phyloP scores from a whole-genome alignment of 2,888 invertebrate species.

The Spodoptera littoralis region DNA sequence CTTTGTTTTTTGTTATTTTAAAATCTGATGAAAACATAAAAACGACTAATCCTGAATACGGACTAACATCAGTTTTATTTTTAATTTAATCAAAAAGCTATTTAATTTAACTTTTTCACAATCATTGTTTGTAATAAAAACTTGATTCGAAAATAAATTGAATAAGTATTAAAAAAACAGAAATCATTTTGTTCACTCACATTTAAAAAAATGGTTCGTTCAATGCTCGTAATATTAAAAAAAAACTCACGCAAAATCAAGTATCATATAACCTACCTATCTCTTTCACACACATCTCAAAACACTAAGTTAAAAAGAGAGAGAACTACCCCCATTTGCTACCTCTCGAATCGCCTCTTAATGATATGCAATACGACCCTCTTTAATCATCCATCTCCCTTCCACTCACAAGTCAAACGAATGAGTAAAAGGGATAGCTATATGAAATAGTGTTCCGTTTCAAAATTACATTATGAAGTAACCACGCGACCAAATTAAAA shows the following conservation, averaged over 20 bases:
- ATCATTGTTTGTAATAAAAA: not conserved
- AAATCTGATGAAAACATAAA: no score
- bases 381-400: constrained; percentile 63
- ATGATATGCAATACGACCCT: constrained; percentile 81
- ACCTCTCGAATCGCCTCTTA: constrained; percentile 65
- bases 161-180: constrained; percentile 12
- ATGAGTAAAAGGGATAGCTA: constrained; percentile 36
- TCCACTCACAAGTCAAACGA: constrained; percentile 15
- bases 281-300: constrained; percentile 49
- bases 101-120: no score
- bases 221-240: constrained; percentile 61
- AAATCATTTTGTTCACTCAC: constrained; percentile 5
- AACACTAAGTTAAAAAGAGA: constrained; percentile 63
- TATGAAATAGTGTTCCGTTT: constrained; percentile 54
- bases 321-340: constrained; percentile 41
- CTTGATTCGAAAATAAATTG: not conserved
- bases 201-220: constrained; percentile 56
- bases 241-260: constrained; percentile 58
- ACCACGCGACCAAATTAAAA: constrained; percentile 54
- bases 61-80: no score
- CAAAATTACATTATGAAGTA: constrained; percentile 62
- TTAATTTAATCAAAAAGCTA: no score
- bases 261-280: constrained; percentile 67
- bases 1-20: no score
- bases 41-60: no score